Evolutionary conservation across 2,888 invertebrate genomes (phyloP).

Genomic region (Acleris laterana): DNA sequence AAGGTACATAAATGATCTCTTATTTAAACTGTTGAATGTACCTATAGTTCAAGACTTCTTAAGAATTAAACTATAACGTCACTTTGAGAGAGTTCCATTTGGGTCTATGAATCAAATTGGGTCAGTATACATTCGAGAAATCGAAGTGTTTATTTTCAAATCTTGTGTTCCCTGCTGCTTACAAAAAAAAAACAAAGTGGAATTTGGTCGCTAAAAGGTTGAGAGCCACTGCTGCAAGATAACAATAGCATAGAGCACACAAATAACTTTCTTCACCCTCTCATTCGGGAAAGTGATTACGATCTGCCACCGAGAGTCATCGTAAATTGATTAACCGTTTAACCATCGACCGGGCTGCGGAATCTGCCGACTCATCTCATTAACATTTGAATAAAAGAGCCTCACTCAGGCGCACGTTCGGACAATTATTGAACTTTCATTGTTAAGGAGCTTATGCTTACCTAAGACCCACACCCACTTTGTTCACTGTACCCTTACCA

Average conservation of each 20-base stretch:
- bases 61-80: no score
- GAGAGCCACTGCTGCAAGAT: not conserved
- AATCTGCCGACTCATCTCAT: slow-evolving; percentile 28
- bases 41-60: no score
- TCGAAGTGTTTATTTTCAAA: no score
- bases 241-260: slow-evolving; percentile 35
- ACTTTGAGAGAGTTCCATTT: no score
- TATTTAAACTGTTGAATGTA: no score
- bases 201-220: no score
- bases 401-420: not conserved
- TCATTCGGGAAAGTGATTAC: slow-evolving; percentile 24
- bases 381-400: slow-evolving; percentile 10
- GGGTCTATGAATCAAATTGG: no score
- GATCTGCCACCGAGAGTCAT: slow-evolving; percentile 23
- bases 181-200: no score
- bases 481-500: not conserved
- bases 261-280: slow-evolving; percentile 35
- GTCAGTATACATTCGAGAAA: no score
- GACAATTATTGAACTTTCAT: slow-evolving; percentile 23
- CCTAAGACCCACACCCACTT: not conserved
- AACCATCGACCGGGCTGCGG: slow-evolving; percentile 14
- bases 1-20: no score
- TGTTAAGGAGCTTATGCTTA: slow-evolving; percentile 2
- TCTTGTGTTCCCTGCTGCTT: no score
- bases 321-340: slow-evolving; percentile 22